Percentiles rank a stretch among this genome's conserved stretches.
Conservation (phyloP, 2,113 vertebrate species). For the Aldabrachelys gigantea region DNA sequence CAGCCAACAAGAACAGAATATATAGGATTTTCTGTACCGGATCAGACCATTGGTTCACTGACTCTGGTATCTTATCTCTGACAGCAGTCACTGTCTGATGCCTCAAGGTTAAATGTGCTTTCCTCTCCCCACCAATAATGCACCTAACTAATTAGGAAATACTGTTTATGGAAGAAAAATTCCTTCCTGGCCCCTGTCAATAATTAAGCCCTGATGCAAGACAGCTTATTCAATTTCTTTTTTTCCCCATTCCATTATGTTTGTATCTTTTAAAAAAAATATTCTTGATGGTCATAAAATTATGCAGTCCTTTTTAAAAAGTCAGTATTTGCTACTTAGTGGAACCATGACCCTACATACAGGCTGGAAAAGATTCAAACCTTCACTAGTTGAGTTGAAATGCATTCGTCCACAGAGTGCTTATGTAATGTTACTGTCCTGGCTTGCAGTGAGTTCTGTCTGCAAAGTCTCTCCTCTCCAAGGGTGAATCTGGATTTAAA, state of each 20-base stretch:
- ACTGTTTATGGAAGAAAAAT: slow-evolving; percentile 6
- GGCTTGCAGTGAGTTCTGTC: not conserved
- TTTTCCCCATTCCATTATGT: slow-evolving; percentile 1
- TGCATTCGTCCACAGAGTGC: slow-evolving; percentile 26
- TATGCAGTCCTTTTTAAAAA: slow-evolving; percentile 53
- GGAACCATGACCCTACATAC: not conserved
- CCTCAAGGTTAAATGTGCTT: not conserved
- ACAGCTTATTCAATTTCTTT: not conserved
- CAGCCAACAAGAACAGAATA: not conserved
- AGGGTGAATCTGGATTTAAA: not conserved
- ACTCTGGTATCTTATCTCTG: not conserved
- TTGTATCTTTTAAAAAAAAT: slow-evolving; percentile 40
- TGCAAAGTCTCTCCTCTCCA: slow-evolving; percentile 13
- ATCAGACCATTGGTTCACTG: not conserved
- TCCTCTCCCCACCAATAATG: rapidly evolving
- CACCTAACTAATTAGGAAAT: not conserved
- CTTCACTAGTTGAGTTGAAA: slow-evolving; percentile 17
- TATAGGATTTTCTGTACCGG: not conserved
- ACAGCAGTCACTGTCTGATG: not conserved
- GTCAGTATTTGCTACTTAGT: slow-evolving; percentile 44
- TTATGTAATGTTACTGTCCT: slow-evolving; percentile 25
- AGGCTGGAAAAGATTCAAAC: slow-evolving; percentile 33
- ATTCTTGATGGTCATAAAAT: slow-evolving; percentile 47
- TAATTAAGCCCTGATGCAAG: slow-evolving; percentile 32
- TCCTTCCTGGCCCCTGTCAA: slow-evolving; percentile 19